A percentile compares a stretch with the other conserved stretches of the same genome.
These are phyloP conservation scores for Podarcis siculus DNA, from an alignment of 2,797 vertebrate species.

Conservation along the genomic window DNA sequence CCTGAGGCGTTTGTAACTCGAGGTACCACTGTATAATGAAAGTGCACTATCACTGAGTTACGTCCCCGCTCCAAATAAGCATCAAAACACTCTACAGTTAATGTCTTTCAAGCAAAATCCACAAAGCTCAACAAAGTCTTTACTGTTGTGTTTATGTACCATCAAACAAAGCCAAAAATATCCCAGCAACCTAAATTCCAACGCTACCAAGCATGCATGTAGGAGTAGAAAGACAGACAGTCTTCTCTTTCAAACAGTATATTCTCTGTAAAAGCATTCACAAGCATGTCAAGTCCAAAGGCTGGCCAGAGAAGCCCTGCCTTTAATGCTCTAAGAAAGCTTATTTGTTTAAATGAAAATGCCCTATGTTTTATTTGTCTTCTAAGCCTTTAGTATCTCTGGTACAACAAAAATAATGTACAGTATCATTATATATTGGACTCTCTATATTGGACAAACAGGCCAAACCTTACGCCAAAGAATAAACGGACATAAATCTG, in stretches of 20 bases:
- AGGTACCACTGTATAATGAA: no score
- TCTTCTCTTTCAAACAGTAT: slow-evolving; percentile 14
- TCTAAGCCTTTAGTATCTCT: neutral
- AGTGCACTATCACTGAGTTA: no score
- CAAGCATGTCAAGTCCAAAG: neutral
- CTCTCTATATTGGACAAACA: no score
- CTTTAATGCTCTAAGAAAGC: neutral
- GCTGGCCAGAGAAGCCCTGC: neutral
- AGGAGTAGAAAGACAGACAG: slow-evolving; percentile 56
- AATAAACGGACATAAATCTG: no score
- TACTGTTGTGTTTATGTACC: neutral
- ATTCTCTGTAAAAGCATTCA: slow-evolving; percentile 1
- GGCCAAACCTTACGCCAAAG: no score
- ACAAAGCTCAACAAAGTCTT: neutral
- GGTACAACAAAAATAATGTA: neutral
- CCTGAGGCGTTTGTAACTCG: no score
- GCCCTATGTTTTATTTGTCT: neutral
- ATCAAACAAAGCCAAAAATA: neutral
- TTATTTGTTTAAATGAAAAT: neutral
- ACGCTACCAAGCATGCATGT: slow-evolving; percentile 3
- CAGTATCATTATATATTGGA: neutral
- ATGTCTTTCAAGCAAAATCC: neutral
- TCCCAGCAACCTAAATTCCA: slow-evolving; percentile 20
- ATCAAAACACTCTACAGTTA: neutral
- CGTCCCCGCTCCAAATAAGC: no score